A percentile compares a stretch with the other conserved stretches of the same genome.
These are phyloP conservation scores for Lochmaea capreae DNA, from an alignment of 2,888 invertebrate genomes.

Conservation along the genomic window DNA sequence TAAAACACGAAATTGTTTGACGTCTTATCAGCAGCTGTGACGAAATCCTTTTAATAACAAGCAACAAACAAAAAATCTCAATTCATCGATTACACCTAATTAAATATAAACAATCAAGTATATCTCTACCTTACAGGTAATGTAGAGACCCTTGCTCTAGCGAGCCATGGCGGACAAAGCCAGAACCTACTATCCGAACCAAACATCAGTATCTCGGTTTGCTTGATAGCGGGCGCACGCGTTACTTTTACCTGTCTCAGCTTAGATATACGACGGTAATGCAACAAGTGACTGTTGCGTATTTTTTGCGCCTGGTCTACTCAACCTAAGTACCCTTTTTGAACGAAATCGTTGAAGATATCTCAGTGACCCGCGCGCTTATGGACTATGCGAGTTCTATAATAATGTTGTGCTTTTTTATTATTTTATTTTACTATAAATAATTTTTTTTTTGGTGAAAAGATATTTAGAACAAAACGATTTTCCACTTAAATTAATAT, in stretches of 20 bases:
- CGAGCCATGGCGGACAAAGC: slow-evolving; percentile 57
- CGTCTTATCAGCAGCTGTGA: slow-evolving; percentile 29
- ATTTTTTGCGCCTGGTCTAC: slow-evolving; percentile 38
- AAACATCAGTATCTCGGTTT: slow-evolving; percentile 57
- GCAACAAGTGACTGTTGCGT: slow-evolving; percentile 53
- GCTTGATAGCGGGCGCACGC: slow-evolving; percentile 52
- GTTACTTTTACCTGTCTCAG: slow-evolving; percentile 40
- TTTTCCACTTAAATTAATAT: slow-evolving; percentile 24
- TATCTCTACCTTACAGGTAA: slow-evolving; percentile 53
- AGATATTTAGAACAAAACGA: not conserved
- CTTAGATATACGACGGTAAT: slow-evolving; percentile 45
- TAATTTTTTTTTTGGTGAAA: not conserved
- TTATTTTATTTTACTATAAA: not conserved
- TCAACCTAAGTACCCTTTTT: slow-evolving; percentile 28
- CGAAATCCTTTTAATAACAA: slow-evolving; percentile 25
- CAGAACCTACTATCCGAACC: slow-evolving; percentile 55
- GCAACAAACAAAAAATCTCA: slow-evolving; percentile 34
- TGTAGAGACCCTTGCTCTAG: slow-evolving; percentile 49
- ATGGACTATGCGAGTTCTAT: slow-evolving; percentile 2
- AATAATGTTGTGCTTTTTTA: slow-evolving; percentile 1
- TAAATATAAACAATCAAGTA: slow-evolving; percentile 37
- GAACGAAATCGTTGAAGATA: slow-evolving; percentile 9
- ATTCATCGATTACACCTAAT: slow-evolving; percentile 30
- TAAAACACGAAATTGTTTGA: not conserved
- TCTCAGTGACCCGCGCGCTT: slow-evolving; percentile 14